Base-by-base conservation (phyloP, 1,140 invertebrate species). In the Hycleus cichorii region DNA sequence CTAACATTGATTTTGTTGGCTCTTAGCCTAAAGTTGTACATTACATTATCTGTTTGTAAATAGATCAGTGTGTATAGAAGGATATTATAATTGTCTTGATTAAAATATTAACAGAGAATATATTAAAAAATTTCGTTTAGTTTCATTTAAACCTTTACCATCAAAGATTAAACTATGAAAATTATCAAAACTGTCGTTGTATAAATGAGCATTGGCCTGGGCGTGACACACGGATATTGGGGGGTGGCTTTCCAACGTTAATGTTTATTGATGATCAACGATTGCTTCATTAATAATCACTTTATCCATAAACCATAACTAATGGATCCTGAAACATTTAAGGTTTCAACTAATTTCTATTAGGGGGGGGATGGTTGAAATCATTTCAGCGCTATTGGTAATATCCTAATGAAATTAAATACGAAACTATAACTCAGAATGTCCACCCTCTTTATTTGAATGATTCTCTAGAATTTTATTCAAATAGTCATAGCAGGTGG, bases 41-140 rank as follows among this genome's bases (percentile, higher is more conserved):
- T 69, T 69, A 70, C 64, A 68, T 68, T 69, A 68, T 71, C 64
- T 72, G 68, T 72, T 72, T 73, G 70, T 73, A 74, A 66, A 73
- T 72, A 73, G 60, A 66, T 73, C 68, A 71, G 70, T 74, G 69
- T 70, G 72, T 73, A 74, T 72, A 73, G 71, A 69, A 74, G 66
- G 60, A 70, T 71, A 72, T 71, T 69, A 72, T 67, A 62, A 73
- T 74, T 74, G 72, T 74, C 72, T 70, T 72, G 64, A 74, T 70
- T 72, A 70, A 74, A 74, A 67, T 68, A 72, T 70, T 69, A 69
- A 72, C 68, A 72, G 58, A 73, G 64, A 69, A 24, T 55, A 60
- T 60, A 39, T 48, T 60, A 60, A 60, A n/a, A 39, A 3, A n/a
- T 60, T 63, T 59, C 48, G 52, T 63, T 32, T 32, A 47, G 45